These are phyloP conservation scores for Paragorgia papillata DNA, from an alignment of 92 coral and sea anemone species.

Conservation along the genomic window DNA sequence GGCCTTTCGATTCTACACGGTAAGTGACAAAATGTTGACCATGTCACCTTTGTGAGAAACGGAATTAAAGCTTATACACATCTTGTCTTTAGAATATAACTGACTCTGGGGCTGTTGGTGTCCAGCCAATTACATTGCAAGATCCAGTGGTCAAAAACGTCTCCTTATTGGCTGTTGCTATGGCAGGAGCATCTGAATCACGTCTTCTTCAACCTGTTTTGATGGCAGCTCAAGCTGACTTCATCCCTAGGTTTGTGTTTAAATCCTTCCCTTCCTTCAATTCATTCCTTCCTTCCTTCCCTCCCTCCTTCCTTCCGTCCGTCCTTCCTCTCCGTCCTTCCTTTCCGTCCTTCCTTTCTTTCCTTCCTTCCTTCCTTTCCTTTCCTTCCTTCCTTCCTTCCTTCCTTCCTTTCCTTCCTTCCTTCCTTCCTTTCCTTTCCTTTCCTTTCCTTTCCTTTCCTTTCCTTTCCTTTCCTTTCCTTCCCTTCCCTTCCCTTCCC, in stretches of 20 bases:
- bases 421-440: no score
- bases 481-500: no score
- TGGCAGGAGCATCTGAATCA: slow-evolving; percentile 60
- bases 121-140: slow-evolving; percentile 64
- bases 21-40: background rate
- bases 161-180: slow-evolving; percentile 73
- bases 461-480: no score
- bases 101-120: slow-evolving; percentile 48
- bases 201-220: slow-evolving; percentile 67
- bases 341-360: background rate
- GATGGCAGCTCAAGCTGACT: slow-evolving; percentile 80
- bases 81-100: slow-evolving; percentile 69
- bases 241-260: slow-evolving; percentile 80
- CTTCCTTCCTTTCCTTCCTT: no score
- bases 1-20: slow-evolving; percentile 17
- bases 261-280: background rate
- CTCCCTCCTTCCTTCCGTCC: background rate
- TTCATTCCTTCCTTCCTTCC: background rate
- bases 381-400: no score
- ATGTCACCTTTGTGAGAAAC: background rate
- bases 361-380: no score
- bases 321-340: background rate
- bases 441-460: no score
- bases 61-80: background rate
- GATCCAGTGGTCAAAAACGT: slow-evolving; percentile 71